Evolutionary conservation across 2,113 vertebrate genomes (phyloP), one percentile per base, ranked within the genome.

Genomic region (Alaudala cheleensis): DNA sequence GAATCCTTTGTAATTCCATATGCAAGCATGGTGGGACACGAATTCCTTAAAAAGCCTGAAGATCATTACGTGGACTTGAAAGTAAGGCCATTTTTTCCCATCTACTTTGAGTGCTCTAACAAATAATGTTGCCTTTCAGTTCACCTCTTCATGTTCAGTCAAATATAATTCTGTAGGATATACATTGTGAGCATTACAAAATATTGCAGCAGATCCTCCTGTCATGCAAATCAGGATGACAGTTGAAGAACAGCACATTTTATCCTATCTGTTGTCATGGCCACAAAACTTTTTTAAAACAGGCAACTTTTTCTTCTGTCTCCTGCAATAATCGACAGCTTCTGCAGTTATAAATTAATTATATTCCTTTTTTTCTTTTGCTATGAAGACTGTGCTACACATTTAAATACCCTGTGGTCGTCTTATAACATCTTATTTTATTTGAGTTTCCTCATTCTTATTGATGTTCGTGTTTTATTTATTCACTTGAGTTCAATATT

Each of bases 391-490:
- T 77, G 20, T 33, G 39, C 81, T 88, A 29, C 12, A 71, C 31
- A 79, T 66, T 88, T 93, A 62, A 94, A 81, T 93, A 88, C 73
- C 44, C 84, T 47, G 29, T 82, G 64, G 54, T 81, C 15, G 0
- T 80, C 28, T 92, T 70, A 39, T 62, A 66, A 78, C 49, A 61
- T 70, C 86, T 93, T 91, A 83, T 83, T 96, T 93, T 89, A 81
- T 92, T 95, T 60, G 49, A 90, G 62, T 94, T 90, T 88, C 62
- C 51, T 54, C 69, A 60, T 86, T 29, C 53, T 97, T 87, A 69
- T 86, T 92, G 81, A 82, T 86, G 81, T 74, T 97, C 5, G 1
- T 92, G 12, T 85, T 95, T 96, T 94, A 95, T 93, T 97, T 97
- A 95, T 90, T 96, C 81, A 81, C 34, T 93, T 73, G 39, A 71